These are phyloP conservation scores for Hymenopus coronatus DNA, from an alignment of 2,888 invertebrate species.

Conservation along the genomic window DNA sequence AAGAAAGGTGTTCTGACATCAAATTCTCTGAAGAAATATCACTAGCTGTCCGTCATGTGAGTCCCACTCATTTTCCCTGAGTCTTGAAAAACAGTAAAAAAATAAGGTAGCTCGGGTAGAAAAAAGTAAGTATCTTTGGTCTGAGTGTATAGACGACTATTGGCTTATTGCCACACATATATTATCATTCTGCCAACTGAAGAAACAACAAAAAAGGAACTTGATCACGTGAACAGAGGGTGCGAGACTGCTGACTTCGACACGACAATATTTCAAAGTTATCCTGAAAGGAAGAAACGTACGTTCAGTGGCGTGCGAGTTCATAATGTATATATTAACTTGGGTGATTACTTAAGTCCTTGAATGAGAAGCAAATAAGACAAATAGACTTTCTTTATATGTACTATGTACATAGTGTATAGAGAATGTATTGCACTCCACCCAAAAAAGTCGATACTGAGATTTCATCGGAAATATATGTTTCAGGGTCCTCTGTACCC, in stretches of 20 bases:
- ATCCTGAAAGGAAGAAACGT: not conserved
- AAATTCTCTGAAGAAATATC: not conserved
- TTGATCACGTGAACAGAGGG: not conserved
- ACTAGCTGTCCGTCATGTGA: not conserved
- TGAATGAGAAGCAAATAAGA: no score
- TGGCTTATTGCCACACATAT: constrained; percentile 19
- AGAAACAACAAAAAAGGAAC: not conserved
- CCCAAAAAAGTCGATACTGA: no score
- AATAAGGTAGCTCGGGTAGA: not conserved
- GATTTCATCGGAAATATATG: no score
- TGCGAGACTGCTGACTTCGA: constrained; percentile 13
- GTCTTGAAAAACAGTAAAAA: not conserved
- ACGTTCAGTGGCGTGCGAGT: not conserved
- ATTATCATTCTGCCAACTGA: constrained; percentile 8
- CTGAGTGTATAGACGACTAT: constrained; percentile 7
- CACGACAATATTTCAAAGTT: not conserved
- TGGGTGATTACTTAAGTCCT: no score
- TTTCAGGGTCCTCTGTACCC: no score
- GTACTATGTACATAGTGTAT: no score
- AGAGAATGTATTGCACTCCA: no score
- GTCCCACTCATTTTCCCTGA: not conserved
- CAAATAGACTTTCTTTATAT: no score
- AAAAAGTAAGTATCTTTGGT: not conserved
- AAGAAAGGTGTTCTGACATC: no score
- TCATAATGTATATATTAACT: not conserved